phyloP scores from a whole-genome alignment of 2,113 vertebrate species.

The Sus scrofa region T2T-Sscrofa CM000812.6:215047501-215048000 shows the following conservation, averaged over 20 bases:
- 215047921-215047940: background rate
- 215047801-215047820: background rate
- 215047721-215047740: background rate
- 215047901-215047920: background rate
- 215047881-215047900: background rate
- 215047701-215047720: background rate
- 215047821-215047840: too few species aligned
- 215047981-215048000: background rate
- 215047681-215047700: background rate
- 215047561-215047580: background rate
- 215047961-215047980: background rate
- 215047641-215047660: background rate
- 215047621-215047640: background rate
- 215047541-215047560: background rate
- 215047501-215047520: too few species aligned
- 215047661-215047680: background rate
- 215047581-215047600: background rate
- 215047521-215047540: background rate
- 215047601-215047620: background rate
- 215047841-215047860: conserved; percentile 29
- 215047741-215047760: background rate
- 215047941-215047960: background rate
- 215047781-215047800: background rate
- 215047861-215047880: background rate
- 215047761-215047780: background rate